phyloP scores from a whole-genome alignment of 2,797 vertebrate genomes.

The Karalla daura region DNA sequence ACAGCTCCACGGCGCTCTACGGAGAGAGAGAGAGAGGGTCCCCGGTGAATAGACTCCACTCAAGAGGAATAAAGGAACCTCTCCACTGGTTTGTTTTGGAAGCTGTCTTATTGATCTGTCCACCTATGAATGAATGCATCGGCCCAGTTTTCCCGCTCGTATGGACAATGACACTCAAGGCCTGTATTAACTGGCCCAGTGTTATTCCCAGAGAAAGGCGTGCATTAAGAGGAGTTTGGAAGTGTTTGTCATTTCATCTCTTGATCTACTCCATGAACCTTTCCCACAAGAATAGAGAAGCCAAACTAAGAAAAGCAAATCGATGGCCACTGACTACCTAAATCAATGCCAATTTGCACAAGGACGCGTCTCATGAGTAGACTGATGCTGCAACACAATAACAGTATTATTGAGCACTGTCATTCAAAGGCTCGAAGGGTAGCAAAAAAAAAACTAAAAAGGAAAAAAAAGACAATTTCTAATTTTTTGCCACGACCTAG shows the following conservation, averaged over 20 bases:
- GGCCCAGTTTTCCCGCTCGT: constrained; percentile 72
- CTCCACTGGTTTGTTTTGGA: constrained; percentile 85
- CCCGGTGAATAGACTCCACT: constrained; percentile 77
- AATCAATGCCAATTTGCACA: constrained; percentile 50
- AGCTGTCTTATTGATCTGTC: constrained; percentile 85
- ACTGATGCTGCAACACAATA: constrained; percentile 34
- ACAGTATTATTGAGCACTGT: constrained; percentile 13
- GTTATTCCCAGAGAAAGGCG: constrained; percentile 60
- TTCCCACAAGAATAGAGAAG: constrained; percentile 52
- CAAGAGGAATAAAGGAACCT: constrained; percentile 76
- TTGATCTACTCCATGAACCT: constrained; percentile 48
- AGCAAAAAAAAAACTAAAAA: background rate
- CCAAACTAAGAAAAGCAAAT: constrained; percentile 54
- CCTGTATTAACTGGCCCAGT: constrained; percentile 68
- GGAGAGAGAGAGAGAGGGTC: constrained; percentile 69
- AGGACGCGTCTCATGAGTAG: constrained; percentile 35
- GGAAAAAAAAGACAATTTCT: background rate
- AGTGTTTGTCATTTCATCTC: constrained; percentile 55
- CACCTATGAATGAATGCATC: constrained; percentile 76
- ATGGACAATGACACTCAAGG: constrained; percentile 77
- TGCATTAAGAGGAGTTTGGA: constrained; percentile 57
- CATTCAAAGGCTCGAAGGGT: constrained; percentile 6
- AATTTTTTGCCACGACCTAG: constrained; percentile 35
- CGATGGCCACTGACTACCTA: constrained; percentile 40
- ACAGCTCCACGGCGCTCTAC: constrained; percentile 54